Evolutionary conservation across 2,888 invertebrate genomes (phyloP), one percentile per base, ranked within the genome.

Genomic region (Athripsodes cinereus): DNA sequence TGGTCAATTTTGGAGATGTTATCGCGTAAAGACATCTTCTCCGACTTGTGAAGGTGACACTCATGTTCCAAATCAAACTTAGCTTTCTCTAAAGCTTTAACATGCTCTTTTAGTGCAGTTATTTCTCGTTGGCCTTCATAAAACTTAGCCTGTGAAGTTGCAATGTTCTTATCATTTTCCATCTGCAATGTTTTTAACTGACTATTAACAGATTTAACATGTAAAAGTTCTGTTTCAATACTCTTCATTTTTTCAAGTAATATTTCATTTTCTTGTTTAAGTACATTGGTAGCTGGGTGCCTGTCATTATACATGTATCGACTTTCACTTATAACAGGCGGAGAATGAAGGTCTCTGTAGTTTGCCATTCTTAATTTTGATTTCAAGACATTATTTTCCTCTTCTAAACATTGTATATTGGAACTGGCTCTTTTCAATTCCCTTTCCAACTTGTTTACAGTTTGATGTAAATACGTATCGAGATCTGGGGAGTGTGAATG

Each of bases 141-240:
- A 35, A 89, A 70, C 70, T 88, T 86, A 68, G 79, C 81, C 70
- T 89, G 88, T 57, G 84, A 77, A 64, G 88, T 87, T 55, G 79
- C 77, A 60, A 87, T 76, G 48, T 86, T 83, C 66, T 85, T 82
- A 71, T 90, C 90, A 2, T 88, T 87, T 76, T 90, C 88, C 66
- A 88, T 81, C 67, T 90, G 88, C 52, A 89, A 75, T 64, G 85
- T 80, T 71, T 89, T 90, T 56, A 73, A 74, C 71, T 79, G 79
- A 67, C 69, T 77, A 57, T 76, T 69, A 59, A 78, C 65, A 55
- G 78, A 76, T 68, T 78, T 78, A 64, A 77, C 76, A 67, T 74
- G 77, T 19, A 79, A 74, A 16, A 76, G 70, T 69, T 78, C 78
- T 54, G 71, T 70, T 67, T 79, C 78, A 68, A 76, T 70, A 66